Evolutionary conservation across 64 coral and sea anemone species (phyloP).

Genomic region (Astreopora myriophthalma): DNA sequence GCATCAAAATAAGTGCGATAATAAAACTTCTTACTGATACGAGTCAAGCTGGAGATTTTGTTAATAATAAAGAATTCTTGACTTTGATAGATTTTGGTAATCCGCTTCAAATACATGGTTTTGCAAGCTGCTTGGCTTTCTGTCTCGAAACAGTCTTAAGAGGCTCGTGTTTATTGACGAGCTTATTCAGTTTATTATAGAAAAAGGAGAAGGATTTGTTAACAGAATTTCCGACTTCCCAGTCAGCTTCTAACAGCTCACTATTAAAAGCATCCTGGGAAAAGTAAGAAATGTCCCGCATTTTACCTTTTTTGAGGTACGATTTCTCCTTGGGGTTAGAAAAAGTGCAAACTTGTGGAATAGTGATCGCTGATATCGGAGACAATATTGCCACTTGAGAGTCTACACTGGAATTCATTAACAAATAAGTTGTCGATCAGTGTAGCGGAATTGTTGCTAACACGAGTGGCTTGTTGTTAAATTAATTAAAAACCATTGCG

Average conservation of each 20-base stretch:
- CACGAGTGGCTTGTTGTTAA: not conserved
- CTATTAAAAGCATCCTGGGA: not conserved
- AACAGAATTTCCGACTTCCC: not conserved
- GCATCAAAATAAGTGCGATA: too few species aligned
- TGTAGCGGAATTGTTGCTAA: not conserved
- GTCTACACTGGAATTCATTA: not conserved
- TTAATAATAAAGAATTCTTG: constrained; percentile 34
- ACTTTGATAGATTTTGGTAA: constrained; percentile 37
- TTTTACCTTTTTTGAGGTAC: not conserved
- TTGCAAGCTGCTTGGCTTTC: constrained; percentile 22
- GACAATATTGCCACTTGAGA: not conserved
- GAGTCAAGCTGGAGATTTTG: too few species aligned
- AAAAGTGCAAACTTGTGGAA: not conserved
- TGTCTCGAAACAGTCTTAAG: not conserved
- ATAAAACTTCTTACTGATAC: too few species aligned
- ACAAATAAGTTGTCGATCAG: not conserved
- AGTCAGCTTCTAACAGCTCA: not conserved
- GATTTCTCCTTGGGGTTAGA: not conserved
- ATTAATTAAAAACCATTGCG: too few species aligned
- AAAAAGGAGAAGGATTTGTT: constrained; percentile 24
- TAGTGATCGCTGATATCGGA: not conserved
- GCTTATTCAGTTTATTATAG: constrained; percentile 30
- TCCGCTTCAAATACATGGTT: constrained; percentile 48
- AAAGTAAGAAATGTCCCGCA: not conserved
- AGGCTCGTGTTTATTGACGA: constrained; percentile 38